A percentile compares a stretch with the other conserved stretches of the same genome.
Evolutionary conservation across 2,888 invertebrate species (phyloP).

Genomic region (Habroteleia sp.): DNA sequence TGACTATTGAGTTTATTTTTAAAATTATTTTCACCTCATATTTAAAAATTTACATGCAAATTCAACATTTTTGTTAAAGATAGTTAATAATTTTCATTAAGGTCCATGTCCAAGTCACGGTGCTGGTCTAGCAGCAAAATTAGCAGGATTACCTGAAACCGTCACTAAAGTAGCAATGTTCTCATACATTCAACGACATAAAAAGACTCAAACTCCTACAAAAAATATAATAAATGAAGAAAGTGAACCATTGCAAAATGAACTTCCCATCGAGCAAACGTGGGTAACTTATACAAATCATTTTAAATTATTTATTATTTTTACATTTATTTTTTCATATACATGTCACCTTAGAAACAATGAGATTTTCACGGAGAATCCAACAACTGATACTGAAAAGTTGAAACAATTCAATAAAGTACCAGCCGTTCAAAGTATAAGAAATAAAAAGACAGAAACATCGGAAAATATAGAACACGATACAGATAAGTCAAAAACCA

Average conservation of each 20-base stretch:
- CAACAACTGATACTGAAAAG: conserved; percentile 15
- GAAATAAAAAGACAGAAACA: conserved; percentile 5
- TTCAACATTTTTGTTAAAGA: too few species aligned
- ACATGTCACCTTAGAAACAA: too few species aligned
- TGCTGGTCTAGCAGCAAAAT: conserved; percentile 54
- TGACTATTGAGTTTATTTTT: too few species aligned
- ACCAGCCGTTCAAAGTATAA: not conserved
- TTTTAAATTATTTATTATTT: too few species aligned
- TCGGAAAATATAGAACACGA: conserved; percentile 30
- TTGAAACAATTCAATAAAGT: not conserved
- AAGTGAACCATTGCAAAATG: too few species aligned
- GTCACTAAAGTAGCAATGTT: conserved; percentile 65
- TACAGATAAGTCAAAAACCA: not conserved
- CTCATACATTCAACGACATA: conserved; percentile 65
- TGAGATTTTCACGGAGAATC: conserved; percentile 4
- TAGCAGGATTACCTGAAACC: conserved; percentile 61
- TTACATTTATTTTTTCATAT: too few species aligned
- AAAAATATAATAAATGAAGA: conserved; percentile 57
- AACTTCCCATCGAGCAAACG: conserved; percentile 3
- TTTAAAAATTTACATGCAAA: too few species aligned
- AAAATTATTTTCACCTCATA: too few species aligned
- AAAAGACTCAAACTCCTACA: conserved; percentile 67
- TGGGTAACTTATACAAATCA: conserved; percentile 14
- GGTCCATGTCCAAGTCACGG: conserved; percentile 27
- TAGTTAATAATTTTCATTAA: too few species aligned